These are phyloP conservation scores for Lagria hirta DNA, from an alignment of 2,888 invertebrate genomes.

Conservation along the genomic window DNA sequence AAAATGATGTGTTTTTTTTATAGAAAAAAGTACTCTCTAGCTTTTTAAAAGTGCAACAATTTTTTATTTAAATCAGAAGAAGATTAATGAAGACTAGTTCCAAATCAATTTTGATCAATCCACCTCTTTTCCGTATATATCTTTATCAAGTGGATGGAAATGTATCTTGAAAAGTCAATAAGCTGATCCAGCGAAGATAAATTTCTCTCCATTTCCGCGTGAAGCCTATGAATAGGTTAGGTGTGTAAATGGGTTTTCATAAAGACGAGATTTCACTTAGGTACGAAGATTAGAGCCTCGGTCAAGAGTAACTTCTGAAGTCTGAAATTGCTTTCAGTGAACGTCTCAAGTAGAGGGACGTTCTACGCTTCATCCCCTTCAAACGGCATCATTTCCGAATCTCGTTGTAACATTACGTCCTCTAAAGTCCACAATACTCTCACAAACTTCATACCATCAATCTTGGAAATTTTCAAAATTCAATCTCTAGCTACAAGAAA, in stretches of 20 bases:
- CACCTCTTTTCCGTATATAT: too few relatives aligned
- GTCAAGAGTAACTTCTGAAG: conserved; percentile 19
- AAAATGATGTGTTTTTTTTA: too few relatives aligned
- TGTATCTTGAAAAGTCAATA: conserved; percentile 17
- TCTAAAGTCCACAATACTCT: conserved; percentile 8
- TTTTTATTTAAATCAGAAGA: too few relatives aligned
- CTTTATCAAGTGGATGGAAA: too few relatives aligned
- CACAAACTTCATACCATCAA: conserved; percentile 9
- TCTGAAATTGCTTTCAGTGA: conserved; percentile 20
- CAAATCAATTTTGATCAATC: too few relatives aligned
- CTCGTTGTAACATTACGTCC: conserved; percentile 13
- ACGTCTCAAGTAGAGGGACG: conserved; percentile 11
- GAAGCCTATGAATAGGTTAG: conserved; percentile 14
- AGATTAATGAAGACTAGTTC: too few relatives aligned
- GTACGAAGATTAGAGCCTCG: conserved; percentile 18
- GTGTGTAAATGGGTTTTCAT: conserved; percentile 22
- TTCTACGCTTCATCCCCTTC: conserved; percentile 9
- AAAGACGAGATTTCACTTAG: conserved; percentile 20
- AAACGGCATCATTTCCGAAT: conserved; percentile 16
- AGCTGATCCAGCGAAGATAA: conserved; percentile 13
- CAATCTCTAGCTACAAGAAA: conserved; percentile 3
- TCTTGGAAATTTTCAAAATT: conserved; percentile 3
- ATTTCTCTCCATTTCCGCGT: conserved; percentile 13
- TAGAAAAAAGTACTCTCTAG: too few relatives aligned
- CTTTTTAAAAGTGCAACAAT: too few relatives aligned